Evolutionary conservation across 1,140 invertebrate species (phyloP).

Genomic region (Lepidurus apus): DNA sequence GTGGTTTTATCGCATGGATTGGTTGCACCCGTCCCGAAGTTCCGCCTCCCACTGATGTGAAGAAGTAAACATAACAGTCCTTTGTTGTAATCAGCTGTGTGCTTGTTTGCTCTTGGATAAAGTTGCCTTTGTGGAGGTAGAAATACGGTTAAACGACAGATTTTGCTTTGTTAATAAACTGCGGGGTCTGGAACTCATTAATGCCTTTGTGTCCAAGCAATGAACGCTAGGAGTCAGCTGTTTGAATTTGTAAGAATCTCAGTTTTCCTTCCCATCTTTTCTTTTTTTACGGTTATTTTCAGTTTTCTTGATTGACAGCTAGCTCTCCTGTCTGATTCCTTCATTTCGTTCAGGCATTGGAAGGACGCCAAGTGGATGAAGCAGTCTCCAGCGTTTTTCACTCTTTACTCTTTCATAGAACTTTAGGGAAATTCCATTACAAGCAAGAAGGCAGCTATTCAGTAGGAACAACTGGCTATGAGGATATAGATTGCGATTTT

Average conservation of each 20-base stretch:
- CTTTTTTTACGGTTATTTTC: neutral
- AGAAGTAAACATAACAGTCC: constrained; percentile 15
- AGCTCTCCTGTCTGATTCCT: constrained; percentile 25
- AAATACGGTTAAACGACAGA: neutral
- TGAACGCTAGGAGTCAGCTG: constrained; percentile 82
- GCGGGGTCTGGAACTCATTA: neutral
- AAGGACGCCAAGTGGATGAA: constrained; percentile 90
- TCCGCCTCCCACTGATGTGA: neutral
- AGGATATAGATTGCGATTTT: constrained; percentile 94
- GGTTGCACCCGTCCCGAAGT: no score
- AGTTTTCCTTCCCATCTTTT: constrained; percentile 23
- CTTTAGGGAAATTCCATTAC: constrained; percentile 91
- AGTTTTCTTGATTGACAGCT: constrained; percentile 1
- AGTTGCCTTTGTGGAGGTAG: neutral
- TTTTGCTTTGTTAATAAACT: neutral
- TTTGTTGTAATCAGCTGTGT: constrained; percentile 8
- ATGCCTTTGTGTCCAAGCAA: constrained; percentile 43
- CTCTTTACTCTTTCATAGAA: constrained; percentile 88
- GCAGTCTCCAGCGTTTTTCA: constrained; percentile 91
- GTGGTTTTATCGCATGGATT: no score
- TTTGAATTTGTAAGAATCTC: constrained; percentile 65
- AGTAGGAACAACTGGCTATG: constrained; percentile 87
- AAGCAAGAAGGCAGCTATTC: constrained; percentile 89
- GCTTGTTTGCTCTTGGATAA: neutral
- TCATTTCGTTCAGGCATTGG: constrained; percentile 44